Evolutionary conservation across 2,113 vertebrate species (phyloP).

Genomic region (Anolis sagrei): DNA sequence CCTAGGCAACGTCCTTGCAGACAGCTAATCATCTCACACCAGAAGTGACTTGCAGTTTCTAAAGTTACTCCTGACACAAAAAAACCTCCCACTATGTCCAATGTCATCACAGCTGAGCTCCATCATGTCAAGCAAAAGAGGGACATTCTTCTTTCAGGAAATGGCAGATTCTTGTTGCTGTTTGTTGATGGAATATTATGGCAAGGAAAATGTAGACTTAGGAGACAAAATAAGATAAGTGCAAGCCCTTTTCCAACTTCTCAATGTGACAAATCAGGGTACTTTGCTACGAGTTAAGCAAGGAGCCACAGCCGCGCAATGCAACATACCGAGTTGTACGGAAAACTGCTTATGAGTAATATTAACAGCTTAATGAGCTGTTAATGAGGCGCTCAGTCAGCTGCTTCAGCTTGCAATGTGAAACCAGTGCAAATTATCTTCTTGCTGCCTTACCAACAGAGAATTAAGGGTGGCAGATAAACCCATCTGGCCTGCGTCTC

Average conservation of each 20-base stretch:
- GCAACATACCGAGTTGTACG: constrained; percentile 57
- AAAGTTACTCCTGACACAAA: too few relatives aligned
- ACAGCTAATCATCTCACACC: too few relatives aligned
- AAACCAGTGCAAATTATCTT: constrained; percentile 71
- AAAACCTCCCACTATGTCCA: too few relatives aligned
- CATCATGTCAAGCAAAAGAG: neutral
- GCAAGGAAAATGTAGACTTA: neutral
- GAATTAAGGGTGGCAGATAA: constrained; percentile 66
- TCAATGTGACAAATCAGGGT: constrained; percentile 51
- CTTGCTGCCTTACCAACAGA: constrained; percentile 53
- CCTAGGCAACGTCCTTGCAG: too few relatives aligned
- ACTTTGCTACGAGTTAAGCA: constrained; percentile 60
- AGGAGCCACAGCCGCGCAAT: constrained; percentile 38
- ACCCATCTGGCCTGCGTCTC: constrained; percentile 59
- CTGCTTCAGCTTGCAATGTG: constrained; percentile 66
- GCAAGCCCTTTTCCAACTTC: constrained; percentile 10
- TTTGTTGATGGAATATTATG: neutral
- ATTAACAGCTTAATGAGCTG: constrained; percentile 76
- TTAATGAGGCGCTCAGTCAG: constrained; percentile 68
- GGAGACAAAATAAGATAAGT: neutral
- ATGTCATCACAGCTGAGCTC: neutral
- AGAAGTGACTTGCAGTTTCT: too few relatives aligned
- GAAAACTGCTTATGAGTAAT: constrained; percentile 72
- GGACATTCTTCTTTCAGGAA: neutral
- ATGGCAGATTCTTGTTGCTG: neutral